Percentiles rank a stretch among this genome's conserved stretches.
phyloP scores from a whole-genome alignment of 2,888 invertebrate species.

The Liopterus haemorrhoidalis region DNA sequence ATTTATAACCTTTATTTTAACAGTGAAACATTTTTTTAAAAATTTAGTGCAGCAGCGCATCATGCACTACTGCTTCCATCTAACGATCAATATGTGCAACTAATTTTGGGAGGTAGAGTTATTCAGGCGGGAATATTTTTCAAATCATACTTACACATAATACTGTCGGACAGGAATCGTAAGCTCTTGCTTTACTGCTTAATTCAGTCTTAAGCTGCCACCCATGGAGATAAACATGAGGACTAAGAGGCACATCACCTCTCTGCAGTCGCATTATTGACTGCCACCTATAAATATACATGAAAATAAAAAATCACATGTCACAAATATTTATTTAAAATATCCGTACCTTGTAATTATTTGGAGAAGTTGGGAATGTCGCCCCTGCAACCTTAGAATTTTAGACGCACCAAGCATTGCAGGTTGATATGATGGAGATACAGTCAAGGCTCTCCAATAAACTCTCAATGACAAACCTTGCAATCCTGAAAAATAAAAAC shows the following conservation, averaged over 20 bases:
- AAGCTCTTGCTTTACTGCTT: constrained; percentile 42
- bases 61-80: too few relatives aligned
- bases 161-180: constrained; percentile 37
- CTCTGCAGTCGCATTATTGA: constrained; percentile 46
- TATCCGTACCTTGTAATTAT: constrained; percentile 58
- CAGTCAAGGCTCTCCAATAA: constrained; percentile 52
- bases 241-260: constrained; percentile 44
- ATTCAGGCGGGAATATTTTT: background rate
- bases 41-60: too few relatives aligned
- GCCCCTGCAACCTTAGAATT: constrained; percentile 56
- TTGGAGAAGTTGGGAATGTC: constrained; percentile 60
- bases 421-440: constrained; percentile 51
- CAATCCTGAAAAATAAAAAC: constrained; percentile 46
- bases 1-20: too few relatives aligned
- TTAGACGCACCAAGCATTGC: constrained; percentile 58
- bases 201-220: constrained; percentile 52
- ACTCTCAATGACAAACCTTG: constrained; percentile 50
- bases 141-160: constrained; percentile 34
- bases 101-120: constrained; percentile 3
- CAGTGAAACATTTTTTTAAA: constrained; percentile 12
- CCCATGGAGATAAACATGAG: constrained; percentile 50
- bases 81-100: too few relatives aligned
- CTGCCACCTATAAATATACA: constrained; percentile 48
- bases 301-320: constrained; percentile 9
- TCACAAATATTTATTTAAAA: too few relatives aligned